Percentiles rank a stretch among this genome's conserved stretches.
phyloP scores from a whole-genome alignment of 2,113 vertebrate genomes.

The Danionella cerebrum region DNA sequence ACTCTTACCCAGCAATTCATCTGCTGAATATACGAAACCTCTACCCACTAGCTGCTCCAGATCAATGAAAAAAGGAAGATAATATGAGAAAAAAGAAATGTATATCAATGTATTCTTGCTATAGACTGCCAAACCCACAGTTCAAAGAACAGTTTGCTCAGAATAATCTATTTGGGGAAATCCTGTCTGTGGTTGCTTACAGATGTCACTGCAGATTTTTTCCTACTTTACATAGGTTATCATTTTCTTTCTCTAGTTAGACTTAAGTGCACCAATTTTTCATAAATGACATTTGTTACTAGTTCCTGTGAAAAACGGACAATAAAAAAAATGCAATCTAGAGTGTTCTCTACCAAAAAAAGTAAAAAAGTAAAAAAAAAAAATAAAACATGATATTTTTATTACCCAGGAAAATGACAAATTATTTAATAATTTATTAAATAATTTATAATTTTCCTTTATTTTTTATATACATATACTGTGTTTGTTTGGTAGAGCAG shows the following conservation, averaged over 20 bases:
- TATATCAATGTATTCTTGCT: constrained; percentile 31
- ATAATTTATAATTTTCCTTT: too few species aligned
- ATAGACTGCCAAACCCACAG: constrained; percentile 29
- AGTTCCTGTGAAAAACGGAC: too few species aligned
- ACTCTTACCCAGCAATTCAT: constrained; percentile 38
- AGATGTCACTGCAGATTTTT: constrained; percentile 3
- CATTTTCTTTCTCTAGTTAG: constrained; percentile 6
- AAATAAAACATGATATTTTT: too few species aligned
- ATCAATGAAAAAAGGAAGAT: constrained; percentile 30
- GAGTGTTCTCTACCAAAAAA: too few species aligned
- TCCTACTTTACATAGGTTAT: constrained; percentile 7
- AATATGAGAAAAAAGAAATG: constrained; percentile 38
- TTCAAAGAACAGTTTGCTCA: constrained; percentile 18
- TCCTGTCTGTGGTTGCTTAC: constrained; percentile 8
- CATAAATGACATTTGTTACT: too few species aligned
- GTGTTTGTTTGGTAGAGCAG: too few species aligned
- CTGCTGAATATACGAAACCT: constrained; percentile 45
- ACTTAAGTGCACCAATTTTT: too few species aligned
- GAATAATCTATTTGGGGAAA: constrained; percentile 34
- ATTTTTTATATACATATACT: too few species aligned
- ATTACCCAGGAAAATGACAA: too few species aligned
- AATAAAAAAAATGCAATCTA: too few species aligned
- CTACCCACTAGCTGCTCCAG: constrained; percentile 32
- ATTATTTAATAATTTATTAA: too few species aligned
- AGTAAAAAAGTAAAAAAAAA: too few species aligned